Base-by-base conservation (phyloP, 2,113 vertebrate species). In the Varanus salvator region DNA sequence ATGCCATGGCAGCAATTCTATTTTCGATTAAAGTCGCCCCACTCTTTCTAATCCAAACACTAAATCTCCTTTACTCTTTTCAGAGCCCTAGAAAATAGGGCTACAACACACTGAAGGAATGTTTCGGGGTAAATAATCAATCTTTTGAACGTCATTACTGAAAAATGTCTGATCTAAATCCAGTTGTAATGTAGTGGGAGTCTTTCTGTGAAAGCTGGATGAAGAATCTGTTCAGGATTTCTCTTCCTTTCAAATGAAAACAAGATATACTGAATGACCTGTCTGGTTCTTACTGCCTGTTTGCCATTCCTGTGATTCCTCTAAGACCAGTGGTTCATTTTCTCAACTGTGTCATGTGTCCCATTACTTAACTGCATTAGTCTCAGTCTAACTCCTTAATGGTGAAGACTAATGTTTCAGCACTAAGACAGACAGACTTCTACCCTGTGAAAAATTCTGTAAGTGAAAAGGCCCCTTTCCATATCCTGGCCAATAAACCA, bases 91-190 rank as follows among this genome's bases (percentile, higher is more conserved):
- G 87, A 74, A 14, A 29, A 84, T 91, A 11, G 23, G 87, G 90
- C 88, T 78, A 88, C 31, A 84, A 85, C 82, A 89, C 52, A 77
- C 82, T 78, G 60, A 76, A 78, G 74, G 88, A 85, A 68, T n/a
- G n/a, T 87, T 87, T 81, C 8, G 90, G 69, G 86, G 89, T 44
- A 90, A 93, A 88, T 48, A 64, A 87, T 74, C 80, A 89, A 91
- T 87, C 82, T 64, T 86, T 1, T 86, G 1, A 80, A 54, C 14
- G 68, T 86, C 11, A 92, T 82, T 83, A 87, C 19, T 44, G 44
- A 31, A 92, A 84, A 14, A 85, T 15, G 1, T 71, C 83, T 89
- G 86, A 88, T 74, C 19, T 66, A 89, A 90, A 77, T 78, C 88
- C 81, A 78, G 82, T 52, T 69, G 82, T 27, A 54, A 76, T 78